Base-by-base conservation (phyloP, 2,797 vertebrate species). In the Lindbergichthys nudifrons region DNA sequence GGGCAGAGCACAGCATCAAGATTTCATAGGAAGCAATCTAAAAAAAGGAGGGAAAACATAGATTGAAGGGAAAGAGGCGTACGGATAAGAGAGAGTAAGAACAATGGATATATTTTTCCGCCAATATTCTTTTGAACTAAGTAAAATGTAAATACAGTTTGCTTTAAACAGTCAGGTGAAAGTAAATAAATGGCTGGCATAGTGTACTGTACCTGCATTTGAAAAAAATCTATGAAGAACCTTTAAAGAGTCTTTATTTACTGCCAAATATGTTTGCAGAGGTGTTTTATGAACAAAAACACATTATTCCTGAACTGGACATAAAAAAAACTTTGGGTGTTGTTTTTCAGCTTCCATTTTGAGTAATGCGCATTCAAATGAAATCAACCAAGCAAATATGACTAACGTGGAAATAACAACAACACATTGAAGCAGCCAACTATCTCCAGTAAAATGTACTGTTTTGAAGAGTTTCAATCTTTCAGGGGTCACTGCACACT, bases 1-100 rank as follows among this genome's bases (percentile, higher is more conserved):
- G 60, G 65, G 73, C 53, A 78, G 74, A 88, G 68, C 56, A 77
- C 79, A 82, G 46, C 19, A 69, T 77, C 39, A 83, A 87, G 78
- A 62, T 79, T 88, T 86, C 54, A 89, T 54, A 42, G 65, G 63
- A 68, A 36, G 41, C 8, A 56, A 48, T 9, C 32, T 65, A n/a
- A 63, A 11, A 30, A 10, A 53, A 21, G 32, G 63, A 41, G 58
- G 19, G 13, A 39, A 23, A 57, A 57, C 30, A 57, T 2, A 30
- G 12, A 4, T 39, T 36, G 13, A 56, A 42, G 70, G 36, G 15
- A 43, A 0, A 42, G 58, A 76, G 61, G 65, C 0, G 23, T 30
- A 63, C 23, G 68, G 57, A 52, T 47, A 23, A 65, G 47, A 76
- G 15, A 67, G 45, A 32, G 32, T 7, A 39, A 53, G 58, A 23